Percentiles rank a stretch among this genome's conserved stretches.
Conservation (phyloP, 2,113 vertebrate genomes). For the Meriones unguiculatus region DNA sequence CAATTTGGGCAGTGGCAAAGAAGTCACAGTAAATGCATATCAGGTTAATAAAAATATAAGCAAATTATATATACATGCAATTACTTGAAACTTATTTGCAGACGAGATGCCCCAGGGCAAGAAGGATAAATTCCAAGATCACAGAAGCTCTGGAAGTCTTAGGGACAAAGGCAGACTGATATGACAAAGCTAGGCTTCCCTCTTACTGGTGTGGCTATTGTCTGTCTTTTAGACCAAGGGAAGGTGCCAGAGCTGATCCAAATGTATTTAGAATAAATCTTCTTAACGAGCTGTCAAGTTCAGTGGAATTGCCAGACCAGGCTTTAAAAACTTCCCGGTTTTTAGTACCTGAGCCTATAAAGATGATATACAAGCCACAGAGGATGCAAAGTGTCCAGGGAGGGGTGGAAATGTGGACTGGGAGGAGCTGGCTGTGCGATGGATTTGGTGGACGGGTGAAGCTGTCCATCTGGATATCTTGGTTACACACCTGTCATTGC, state of each 20-base stretch:
- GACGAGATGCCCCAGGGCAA: neutral
- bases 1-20: constrained; percentile 14
- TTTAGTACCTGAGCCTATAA: constrained; percentile 80
- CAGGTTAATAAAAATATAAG: constrained; percentile 39
- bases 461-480: neutral
- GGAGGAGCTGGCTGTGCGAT: neutral
- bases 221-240: constrained; percentile 23
- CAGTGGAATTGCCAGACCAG: constrained; percentile 66
- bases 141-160: neutral
- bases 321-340: constrained; percentile 79
- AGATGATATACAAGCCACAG: constrained; percentile 73
- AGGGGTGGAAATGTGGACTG: neutral
- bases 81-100: neutral
- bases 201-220: neutral
- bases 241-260: constrained; percentile 64
- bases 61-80: neutral
- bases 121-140: neutral
- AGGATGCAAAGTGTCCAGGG: constrained; percentile 36
- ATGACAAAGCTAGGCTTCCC: neutral
- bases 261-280: constrained; percentile 79
- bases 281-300: constrained; percentile 79
- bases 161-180: neutral
- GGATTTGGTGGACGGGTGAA: neutral
- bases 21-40: neutral
- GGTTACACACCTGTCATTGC: constrained; percentile 2